phyloP scores from a whole-genome alignment of 30 jellyfish, hydroid and myxozoan genomes.

The Pseudorhiza aurosa region DNA sequence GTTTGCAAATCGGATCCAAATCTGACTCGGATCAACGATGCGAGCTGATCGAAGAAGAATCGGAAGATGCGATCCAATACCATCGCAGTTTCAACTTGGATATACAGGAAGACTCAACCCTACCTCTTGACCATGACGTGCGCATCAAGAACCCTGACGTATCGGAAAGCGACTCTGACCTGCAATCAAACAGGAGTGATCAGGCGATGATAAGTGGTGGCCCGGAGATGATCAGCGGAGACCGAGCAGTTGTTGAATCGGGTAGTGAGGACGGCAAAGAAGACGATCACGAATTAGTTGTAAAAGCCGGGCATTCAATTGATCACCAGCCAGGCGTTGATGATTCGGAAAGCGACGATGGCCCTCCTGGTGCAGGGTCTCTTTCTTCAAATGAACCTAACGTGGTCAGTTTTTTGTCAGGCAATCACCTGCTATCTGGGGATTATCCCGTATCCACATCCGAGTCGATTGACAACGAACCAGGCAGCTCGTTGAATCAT shows the following conservation, averaged over 20 bases:
- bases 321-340: background rate
- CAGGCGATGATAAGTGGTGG: background rate
- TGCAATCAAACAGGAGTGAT: background rate
- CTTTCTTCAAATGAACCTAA: slow-evolving; percentile 22
- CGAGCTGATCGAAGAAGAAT: background rate
- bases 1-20: background rate
- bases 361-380: slow-evolving; percentile 17
- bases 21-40: background rate
- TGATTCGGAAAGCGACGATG: background rate
- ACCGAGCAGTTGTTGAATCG: background rate
- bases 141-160: background rate
- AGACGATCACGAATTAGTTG: background rate
- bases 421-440: slow-evolving; percentile 5
- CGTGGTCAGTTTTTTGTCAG: slow-evolving; percentile 15
- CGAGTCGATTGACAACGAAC: background rate
- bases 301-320: background rate
- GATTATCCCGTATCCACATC: background rate
- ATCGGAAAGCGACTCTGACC: background rate
- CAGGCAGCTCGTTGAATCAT: background rate
- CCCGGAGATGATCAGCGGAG: background rate
- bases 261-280: background rate
- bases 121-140: background rate
- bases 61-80: background rate
- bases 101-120: background rate
- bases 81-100: background rate